These are phyloP conservation scores for Aptenodytes patagonicus DNA, from an alignment of 2,113 vertebrate species.

Conservation along the genomic window DNA sequence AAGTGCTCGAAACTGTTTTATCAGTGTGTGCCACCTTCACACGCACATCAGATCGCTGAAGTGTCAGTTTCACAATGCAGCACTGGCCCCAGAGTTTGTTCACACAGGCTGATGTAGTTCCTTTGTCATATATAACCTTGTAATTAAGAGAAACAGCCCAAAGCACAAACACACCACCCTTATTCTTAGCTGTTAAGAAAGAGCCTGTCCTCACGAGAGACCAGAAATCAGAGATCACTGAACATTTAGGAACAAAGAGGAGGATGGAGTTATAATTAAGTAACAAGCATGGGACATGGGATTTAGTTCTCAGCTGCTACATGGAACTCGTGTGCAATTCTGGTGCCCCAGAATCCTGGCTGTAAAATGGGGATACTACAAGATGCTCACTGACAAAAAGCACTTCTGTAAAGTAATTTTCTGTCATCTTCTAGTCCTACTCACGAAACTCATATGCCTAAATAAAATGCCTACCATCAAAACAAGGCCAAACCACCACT, in stretches of 20 bases:
- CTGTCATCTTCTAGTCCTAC: not conserved
- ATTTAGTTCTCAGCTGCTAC: not conserved
- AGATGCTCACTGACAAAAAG: not conserved
- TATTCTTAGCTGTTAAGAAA: slow-evolving; percentile 14
- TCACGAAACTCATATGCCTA: not conserved
- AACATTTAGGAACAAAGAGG: not conserved
- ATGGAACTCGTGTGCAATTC: not conserved
- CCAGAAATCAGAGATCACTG: not conserved
- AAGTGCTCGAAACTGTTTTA: not conserved
- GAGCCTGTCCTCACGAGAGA: not conserved
- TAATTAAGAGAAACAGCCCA: slow-evolving; percentile 36
- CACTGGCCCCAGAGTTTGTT: not conserved
- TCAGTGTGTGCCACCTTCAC: not conserved
- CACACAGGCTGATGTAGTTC: not conserved
- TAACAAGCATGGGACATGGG: not conserved
- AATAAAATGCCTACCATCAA: not conserved
- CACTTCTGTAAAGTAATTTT: not conserved
- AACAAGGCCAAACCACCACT: not conserved
- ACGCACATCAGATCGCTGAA: not conserved
- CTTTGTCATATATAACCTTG: not conserved
- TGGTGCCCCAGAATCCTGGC: not conserved
- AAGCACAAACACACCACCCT: slow-evolving; percentile 9
- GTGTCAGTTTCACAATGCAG: not conserved
- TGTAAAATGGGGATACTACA: not conserved
- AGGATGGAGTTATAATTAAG: not conserved